A percentile compares a stretch with the other conserved stretches of the same genome.
These are phyloP conservation scores for Pycnomerus fuliginosus DNA, from an alignment of 2,888 invertebrate genomes.

Conservation along the genomic window DNA sequence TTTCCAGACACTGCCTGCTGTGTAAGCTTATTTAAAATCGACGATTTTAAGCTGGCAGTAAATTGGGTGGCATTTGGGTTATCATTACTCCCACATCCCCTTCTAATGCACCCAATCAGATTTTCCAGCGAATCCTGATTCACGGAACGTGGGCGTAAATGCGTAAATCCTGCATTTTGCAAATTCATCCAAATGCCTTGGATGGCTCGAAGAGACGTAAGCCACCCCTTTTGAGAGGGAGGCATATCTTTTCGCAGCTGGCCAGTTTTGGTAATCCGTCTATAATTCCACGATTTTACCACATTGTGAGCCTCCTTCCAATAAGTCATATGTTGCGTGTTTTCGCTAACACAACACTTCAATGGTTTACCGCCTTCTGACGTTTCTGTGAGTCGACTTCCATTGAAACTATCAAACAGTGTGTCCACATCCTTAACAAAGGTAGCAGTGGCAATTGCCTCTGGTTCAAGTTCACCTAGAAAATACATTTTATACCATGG, in stretches of 20 bases:
- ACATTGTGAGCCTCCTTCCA: constrained; percentile 11
- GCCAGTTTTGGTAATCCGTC: constrained; percentile 16
- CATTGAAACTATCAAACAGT: constrained; percentile 24
- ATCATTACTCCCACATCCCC: constrained; percentile 26
- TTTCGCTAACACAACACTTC: constrained; percentile 10
- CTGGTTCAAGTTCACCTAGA: constrained; percentile 13
- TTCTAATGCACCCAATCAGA: constrained; percentile 23
- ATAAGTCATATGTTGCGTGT: constrained; percentile 9
- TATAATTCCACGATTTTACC: constrained; percentile 14
- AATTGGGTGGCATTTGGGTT: constrained; percentile 26
- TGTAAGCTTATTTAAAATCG: constrained; percentile 24
- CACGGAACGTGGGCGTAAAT: constrained; percentile 14
- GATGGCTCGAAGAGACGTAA: constrained; percentile 13
- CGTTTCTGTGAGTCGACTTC: constrained; percentile 2
- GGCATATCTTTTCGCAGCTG: constrained; percentile 7
- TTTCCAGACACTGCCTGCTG: constrained; percentile 1
- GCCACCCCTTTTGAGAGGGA: constrained; percentile 24
- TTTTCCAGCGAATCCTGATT: constrained; percentile 30
- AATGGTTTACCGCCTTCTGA: constrained; percentile 20
- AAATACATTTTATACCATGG: no score
- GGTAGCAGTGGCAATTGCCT: constrained; percentile 15
- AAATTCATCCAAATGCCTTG: constrained; percentile 14
- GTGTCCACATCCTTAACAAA: constrained; percentile 20
- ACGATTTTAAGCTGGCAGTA: constrained; percentile 22
- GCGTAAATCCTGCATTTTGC: constrained; percentile 4